Evolutionary conservation across 2,797 vertebrate species (phyloP).

Genomic region (Ctenochaetus hawaiiensis): DNA sequence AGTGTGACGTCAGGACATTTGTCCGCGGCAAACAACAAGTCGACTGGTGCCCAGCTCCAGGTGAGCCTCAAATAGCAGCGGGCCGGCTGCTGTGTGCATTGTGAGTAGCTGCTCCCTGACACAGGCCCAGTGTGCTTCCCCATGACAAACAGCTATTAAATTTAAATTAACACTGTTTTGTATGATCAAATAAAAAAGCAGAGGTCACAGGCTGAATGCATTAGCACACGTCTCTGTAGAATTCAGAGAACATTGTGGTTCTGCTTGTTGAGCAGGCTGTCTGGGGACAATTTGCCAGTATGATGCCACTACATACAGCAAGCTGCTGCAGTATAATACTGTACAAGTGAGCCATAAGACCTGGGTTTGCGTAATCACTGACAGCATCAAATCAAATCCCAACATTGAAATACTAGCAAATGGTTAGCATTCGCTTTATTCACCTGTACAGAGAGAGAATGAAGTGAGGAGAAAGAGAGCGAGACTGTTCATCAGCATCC

Average conservation of each 20-base stretch:
- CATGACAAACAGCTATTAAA: conserved; percentile 78
- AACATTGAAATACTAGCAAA: conserved; percentile 15
- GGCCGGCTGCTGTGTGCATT: conserved; percentile 45
- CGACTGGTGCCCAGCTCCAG: conserved; percentile 43
- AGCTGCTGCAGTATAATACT: conserved; percentile 19
- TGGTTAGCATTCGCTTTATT: conserved; percentile 14
- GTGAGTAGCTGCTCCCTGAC: conserved; percentile 49
- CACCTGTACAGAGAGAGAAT: conserved; percentile 19
- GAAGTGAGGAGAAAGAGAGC: conserved; percentile 36
- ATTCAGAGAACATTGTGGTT: conserved; percentile 63
- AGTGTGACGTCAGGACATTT: conserved; percentile 38
- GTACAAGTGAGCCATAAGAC: conserved; percentile 27
- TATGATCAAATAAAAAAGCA: conserved; percentile 73
- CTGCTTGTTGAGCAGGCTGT: conserved; percentile 54
- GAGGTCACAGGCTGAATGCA: conserved; percentile 77
- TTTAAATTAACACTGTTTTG: conserved; percentile 78
- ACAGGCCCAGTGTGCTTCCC: conserved; percentile 61
- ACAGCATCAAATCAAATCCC: conserved; percentile 16
- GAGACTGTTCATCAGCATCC: conserved; percentile 65
- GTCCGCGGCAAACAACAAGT: conserved; percentile 35
- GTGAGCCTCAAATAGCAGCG: conserved; percentile 58
- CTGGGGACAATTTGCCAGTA: conserved; percentile 51
- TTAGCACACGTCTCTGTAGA: conserved; percentile 63
- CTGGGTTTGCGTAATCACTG: conserved; percentile 8
- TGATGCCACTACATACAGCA: conserved; percentile 17